Evolutionary conservation across 2,797 vertebrate genomes (phyloP).

Genomic region (Avahi laniger): DNA sequence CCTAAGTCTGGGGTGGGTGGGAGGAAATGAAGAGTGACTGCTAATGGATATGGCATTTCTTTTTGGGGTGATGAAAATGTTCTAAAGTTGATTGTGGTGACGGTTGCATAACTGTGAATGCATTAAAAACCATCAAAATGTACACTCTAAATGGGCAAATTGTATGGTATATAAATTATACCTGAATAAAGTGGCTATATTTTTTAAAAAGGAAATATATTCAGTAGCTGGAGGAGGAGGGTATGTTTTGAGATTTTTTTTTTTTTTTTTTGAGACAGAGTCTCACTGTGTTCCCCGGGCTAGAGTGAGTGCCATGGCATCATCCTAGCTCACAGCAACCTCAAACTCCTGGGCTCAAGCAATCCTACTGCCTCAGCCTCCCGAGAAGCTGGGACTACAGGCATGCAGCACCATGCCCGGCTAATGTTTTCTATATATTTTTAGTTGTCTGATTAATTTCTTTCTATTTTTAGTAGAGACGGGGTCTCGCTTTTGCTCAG

Average conservation of each 20-base stretch:
- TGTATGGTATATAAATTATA: background rate
- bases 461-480: no score
- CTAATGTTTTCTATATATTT: no score
- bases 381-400: no score
- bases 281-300: no score
- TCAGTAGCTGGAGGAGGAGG: background rate
- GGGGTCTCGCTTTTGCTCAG: no score
- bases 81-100: background rate
- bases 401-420: no score
- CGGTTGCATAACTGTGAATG: background rate
- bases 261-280: no score
- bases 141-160: background rate
- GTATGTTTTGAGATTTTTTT: background rate
- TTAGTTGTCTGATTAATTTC: no score
- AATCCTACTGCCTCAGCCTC: no score
- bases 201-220: background rate
- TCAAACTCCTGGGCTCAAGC: no score
- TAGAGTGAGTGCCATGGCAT: no score
- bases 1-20: background rate
- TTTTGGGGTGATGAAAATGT: background rate
- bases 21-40: background rate
- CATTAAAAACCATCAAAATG: background rate
- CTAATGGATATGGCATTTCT: background rate
- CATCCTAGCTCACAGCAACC: no score
- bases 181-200: background rate